Percentiles rank a stretch among this genome's conserved stretches.
These are phyloP conservation scores for Apis florea DNA, from an alignment of 1,140 invertebrate genomes.

Conservation along the genomic window DNA sequence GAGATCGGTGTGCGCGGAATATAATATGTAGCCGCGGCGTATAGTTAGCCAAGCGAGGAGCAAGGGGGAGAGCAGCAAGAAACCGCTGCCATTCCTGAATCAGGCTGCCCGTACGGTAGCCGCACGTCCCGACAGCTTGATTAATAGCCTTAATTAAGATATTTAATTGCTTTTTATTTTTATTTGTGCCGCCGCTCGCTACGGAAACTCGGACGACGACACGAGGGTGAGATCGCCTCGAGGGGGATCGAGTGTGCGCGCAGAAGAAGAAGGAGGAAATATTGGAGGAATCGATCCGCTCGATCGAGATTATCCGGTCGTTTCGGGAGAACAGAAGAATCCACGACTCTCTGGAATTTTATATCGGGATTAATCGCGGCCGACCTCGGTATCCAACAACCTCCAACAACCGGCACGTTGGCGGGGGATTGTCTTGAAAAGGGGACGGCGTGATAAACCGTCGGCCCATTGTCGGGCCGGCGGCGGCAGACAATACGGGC, in stretches of 20 bases:
- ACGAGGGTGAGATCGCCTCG: neutral
- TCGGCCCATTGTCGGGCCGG: slow-evolving; percentile 57
- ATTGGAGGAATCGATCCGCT: no score
- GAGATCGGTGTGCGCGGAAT: slow-evolving; percentile 63
- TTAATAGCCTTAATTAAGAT: slow-evolving; percentile 81
- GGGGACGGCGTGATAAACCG: slow-evolving; percentile 49
- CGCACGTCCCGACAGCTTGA: slow-evolving; percentile 75
- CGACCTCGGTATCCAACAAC: no score
- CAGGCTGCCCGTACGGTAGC: slow-evolving; percentile 68
- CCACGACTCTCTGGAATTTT: no score
- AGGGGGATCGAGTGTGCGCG: no score
- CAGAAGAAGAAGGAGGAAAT: no score
- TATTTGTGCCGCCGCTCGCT: slow-evolving; percentile 68
- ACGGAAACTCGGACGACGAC: slow-evolving; percentile 65
- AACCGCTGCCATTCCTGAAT: slow-evolving; percentile 77
- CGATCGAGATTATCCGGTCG: no score
- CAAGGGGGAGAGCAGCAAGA: slow-evolving; percentile 57
- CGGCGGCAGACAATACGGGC: slow-evolving; percentile 72
- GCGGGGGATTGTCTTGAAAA: slow-evolving; percentile 47
- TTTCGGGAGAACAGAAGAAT: no score
- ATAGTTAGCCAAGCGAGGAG: slow-evolving; percentile 40
- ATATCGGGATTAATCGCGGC: no score
- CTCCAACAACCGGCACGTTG: no score
- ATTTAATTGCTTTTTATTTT: slow-evolving; percentile 80
- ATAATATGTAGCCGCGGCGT: slow-evolving; percentile 62